phyloP scores from a whole-genome alignment of 1,140 invertebrate species.

The Eciton burchellii region DNA sequence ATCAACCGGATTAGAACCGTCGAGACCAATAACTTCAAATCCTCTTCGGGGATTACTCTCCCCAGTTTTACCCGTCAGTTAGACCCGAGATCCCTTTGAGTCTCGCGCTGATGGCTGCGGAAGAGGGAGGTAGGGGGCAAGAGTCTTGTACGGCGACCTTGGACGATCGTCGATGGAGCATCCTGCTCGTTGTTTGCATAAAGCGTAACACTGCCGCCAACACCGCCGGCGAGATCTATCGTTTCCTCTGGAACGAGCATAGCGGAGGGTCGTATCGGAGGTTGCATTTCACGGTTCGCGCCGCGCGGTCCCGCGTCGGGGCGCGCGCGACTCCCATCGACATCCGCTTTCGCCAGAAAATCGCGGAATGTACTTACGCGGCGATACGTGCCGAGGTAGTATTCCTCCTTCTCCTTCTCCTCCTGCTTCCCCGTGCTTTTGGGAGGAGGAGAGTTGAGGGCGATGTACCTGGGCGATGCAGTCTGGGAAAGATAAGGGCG shows the following conservation, averaged over 20 bases:
- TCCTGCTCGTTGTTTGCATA: conserved; percentile 29
- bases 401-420: conserved; percentile 12
- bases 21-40: neutral
- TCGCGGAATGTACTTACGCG: conserved; percentile 16
- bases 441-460: too few species aligned
- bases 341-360: conserved; percentile 33
- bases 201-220: neutral
- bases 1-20: neutral
- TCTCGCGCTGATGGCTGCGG: neutral
- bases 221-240: conserved; percentile 48
- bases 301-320: conserved; percentile 6
- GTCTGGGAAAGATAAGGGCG: neutral
- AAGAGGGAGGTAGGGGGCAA: neutral
- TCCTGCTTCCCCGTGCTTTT: too few species aligned
- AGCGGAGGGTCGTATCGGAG: conserved; percentile 38
- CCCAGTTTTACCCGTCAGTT: neutral
- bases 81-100: neutral
- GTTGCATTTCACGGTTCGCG: conserved; percentile 61
- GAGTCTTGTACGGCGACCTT: neutral
- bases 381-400: neutral
- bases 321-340: conserved; percentile 20
- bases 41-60: neutral
- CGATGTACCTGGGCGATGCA: neutral
- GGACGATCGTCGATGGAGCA: neutral
- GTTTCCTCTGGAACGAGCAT: conserved; percentile 43